These are phyloP conservation scores for Aphelocoma californica DNA, from an alignment of 2,797 vertebrate genomes.

Conservation along the genomic window DNA sequence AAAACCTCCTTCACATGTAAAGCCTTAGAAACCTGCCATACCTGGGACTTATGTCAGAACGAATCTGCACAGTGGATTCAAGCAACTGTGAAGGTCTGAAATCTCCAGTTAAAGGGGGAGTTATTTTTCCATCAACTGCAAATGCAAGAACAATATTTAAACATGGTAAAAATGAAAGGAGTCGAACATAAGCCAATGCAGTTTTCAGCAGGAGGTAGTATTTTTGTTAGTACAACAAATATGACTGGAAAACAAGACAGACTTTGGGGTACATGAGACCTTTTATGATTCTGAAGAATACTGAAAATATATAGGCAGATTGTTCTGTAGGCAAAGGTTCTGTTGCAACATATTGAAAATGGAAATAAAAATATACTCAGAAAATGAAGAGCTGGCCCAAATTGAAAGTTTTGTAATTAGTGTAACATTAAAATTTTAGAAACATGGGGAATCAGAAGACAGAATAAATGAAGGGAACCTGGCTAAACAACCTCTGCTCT, in stretches of 20 bases:
- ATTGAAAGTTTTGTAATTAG: neutral
- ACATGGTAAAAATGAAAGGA: neutral
- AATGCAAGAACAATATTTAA: neutral
- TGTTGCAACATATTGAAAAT: neutral
- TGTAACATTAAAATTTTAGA: neutral
- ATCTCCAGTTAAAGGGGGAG: conserved; percentile 73
- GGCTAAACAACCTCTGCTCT: neutral
- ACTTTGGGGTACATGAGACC: neutral
- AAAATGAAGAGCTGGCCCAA: neutral
- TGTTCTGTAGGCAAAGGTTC: neutral
- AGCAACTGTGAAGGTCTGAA: conserved; percentile 73
- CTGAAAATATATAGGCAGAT: neutral
- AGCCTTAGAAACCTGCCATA: conserved; percentile 23
- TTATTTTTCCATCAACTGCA: conserved; percentile 55
- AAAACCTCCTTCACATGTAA: neutral
- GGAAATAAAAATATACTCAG: neutral
- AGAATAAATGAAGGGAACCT: neutral
- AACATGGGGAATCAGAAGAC: neutral
- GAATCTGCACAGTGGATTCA: conserved; percentile 74
- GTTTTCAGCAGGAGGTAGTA: neutral
- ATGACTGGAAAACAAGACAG: neutral
- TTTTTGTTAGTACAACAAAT: neutral
- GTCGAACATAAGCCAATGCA: neutral
- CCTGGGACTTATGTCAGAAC: conserved; percentile 81
- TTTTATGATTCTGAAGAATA: neutral